Evolutionary conservation across 2,888 invertebrate genomes (phyloP).

Genomic region (Dione juno): DNA sequence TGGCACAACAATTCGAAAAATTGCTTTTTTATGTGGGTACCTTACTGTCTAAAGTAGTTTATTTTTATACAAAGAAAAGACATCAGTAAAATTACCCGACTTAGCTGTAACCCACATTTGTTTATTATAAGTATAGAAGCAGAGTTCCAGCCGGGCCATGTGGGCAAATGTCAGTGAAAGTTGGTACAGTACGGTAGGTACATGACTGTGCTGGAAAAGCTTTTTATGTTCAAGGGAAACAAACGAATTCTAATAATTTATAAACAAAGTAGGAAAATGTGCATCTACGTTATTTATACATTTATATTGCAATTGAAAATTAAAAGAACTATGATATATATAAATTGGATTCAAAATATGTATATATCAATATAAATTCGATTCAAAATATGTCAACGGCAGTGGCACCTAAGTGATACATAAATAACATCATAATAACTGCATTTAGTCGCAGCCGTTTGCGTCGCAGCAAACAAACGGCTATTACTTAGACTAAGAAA

Average conservation of each 20-base stretch:
- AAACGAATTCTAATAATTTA: background rate
- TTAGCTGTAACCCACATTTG: background rate
- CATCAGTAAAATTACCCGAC: background rate
- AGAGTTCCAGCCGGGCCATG: conserved; percentile 31
- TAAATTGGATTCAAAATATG: conserved; percentile 1
- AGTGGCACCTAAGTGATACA: conserved; percentile 41
- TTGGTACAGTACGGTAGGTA: conserved; percentile 39
- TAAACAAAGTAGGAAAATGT: too few species aligned
- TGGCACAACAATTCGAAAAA: background rate
- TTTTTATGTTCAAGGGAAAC: conserved; percentile 2
- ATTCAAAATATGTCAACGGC: too few species aligned
- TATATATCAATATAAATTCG: too few species aligned
- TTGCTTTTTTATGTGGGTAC: background rate
- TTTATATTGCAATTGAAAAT: too few species aligned
- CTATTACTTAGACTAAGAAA: conserved; percentile 60
- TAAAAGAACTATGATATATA: background rate
- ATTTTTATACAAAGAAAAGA: background rate
- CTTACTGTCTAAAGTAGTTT: background rate
- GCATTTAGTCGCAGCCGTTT: conserved; percentile 52
- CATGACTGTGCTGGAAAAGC: conserved; percentile 41
- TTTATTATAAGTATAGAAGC: conserved; percentile 15
- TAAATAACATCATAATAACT: conserved; percentile 49
- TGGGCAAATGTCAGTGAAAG: conserved; percentile 50
- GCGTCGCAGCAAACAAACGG: conserved; percentile 48
- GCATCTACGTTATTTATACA: too few species aligned